Base-by-base conservation (phyloP, 2,113 vertebrate genomes). In the Manacus vitellinus region DNA sequence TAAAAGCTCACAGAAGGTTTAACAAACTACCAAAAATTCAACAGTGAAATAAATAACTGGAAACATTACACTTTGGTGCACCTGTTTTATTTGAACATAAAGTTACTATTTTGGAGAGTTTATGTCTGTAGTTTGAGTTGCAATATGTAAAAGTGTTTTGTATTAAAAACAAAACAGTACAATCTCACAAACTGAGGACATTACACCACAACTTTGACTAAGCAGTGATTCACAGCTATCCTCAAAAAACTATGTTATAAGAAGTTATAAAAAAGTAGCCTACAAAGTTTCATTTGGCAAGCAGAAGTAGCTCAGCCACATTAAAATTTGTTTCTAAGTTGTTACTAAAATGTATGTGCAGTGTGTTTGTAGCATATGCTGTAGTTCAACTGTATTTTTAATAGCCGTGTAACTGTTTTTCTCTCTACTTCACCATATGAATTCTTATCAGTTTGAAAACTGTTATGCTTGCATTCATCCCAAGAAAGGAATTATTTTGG, bases 371-470 rank as follows among this genome's bases (percentile, higher is more conserved):
- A 94, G 87, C 91, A 91, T 96, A 90, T 94, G 95, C 65, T 94
- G 79, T 91, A 87, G 80, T 95, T 97, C 80, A 87, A 31, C 88
- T 88, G 52, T 95, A 86, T 92, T 95, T 95, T 94, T 95, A 94
- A 94, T 95, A 94, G 89, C 89, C 85, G 68, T 16, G 2, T 91
- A 94, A 67, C 86, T 89, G 78, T 61, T 92, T 96, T 94, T 86
- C 66, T 89, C 73, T 78, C 14, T 81, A 47, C 73, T 96, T 91
- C 56, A 63, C 91, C 94, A 97, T 90, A 89, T 95, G 70, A 94
- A 75, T 94, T 92, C 72, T 92, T 94, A 92, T 78, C 70, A 91
- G 76, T 95, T 95, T 92, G 89, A 95, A 96, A 91, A 92, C 89
- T 87, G 83, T 95, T 91, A 37, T 22, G 65, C 84, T 95, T 94